A percentile compares a stretch with the other conserved stretches of the same genome.
Conservation (phyloP, 2,888 invertebrate species). For the Tridacna crocea region DNA sequence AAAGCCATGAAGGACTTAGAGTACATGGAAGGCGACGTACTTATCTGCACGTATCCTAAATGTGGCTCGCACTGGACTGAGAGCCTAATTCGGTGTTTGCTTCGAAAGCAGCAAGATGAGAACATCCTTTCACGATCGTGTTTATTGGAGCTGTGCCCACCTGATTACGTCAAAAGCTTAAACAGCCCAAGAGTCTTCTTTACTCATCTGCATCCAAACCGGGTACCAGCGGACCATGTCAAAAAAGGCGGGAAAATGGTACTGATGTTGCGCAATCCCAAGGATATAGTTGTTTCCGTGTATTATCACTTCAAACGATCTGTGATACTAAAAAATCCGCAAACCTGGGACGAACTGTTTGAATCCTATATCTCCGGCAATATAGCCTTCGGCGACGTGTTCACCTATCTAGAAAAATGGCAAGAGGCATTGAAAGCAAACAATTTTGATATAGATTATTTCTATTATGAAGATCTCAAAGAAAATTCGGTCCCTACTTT, state of each 20-base stretch:
- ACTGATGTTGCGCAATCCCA: slow-evolving; percentile 15
- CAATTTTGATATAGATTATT: not conserved
- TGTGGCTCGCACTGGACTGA: slow-evolving; percentile 6
- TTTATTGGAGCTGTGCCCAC: not conserved
- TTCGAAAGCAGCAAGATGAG: not conserved
- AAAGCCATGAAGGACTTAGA: not conserved
- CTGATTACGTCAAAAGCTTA: not conserved
- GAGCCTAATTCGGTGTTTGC: slow-evolving; percentile 8
- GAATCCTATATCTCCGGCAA: not conserved
- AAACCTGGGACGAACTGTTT: not conserved
- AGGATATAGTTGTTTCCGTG: not conserved
- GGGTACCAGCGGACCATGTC: slow-evolving; percentile 15
- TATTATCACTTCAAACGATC: slow-evolving; percentile 4
- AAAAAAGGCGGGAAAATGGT: slow-evolving; percentile 13
- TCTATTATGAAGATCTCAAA: slow-evolving; percentile 13
- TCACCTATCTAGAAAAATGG: slow-evolving; percentile 8
- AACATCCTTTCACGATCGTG: not conserved
- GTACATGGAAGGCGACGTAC: not conserved
- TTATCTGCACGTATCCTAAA: slow-evolving; percentile 6
- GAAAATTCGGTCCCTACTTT: slow-evolving; percentile 1
- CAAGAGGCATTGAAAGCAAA: not conserved
- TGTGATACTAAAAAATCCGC: not conserved
- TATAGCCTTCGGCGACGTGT: not conserved
- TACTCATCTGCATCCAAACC: slow-evolving; percentile 3
- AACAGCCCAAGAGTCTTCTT: not conserved